Base-by-base conservation (phyloP, 30 jellyfish, hydroid and myxozoan genomes). In the Aurelia sp. region DNA sequence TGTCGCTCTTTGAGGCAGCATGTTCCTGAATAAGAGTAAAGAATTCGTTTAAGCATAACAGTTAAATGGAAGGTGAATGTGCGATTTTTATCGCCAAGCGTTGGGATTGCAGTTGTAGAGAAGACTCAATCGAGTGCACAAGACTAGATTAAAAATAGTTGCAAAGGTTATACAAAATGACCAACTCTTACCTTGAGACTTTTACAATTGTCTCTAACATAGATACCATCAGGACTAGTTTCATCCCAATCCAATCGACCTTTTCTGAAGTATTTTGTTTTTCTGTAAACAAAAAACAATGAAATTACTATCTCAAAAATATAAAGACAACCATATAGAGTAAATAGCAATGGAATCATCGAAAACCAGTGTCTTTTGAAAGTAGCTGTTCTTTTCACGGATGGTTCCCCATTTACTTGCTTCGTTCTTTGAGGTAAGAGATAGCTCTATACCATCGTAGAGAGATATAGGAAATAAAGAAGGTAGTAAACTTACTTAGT, bases 201-300 rank as follows among this genome's bases (percentile, higher is more conserved):
- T 48, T 59, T 85, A 89, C 99, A 94, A 33, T 94, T 90, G 59
- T 90, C 97, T 72, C 61, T 65, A 15, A 94, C 98, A 44, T 67
- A 94, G 52, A 70, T 71, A 24, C 97, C 97, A 66, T 94, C 98
- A 13, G 88, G 73, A 44, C 96, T 82, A 17, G 90, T 63, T 59
- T 72, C 87, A 85, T 94, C 92, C 97, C 97, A 90, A 78, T 94
- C 97, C 52, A 94, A 66, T 40, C 79, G 40, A 51, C 97, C 97
- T 60, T 90, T 86, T 41, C 90, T 89, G 68, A 94, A 94, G 82
- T 94, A 94, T 67, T 94, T 94, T 13, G 80, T 77, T 72, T 94
- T 94, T 60, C 99, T 94, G 73, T 4, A 82, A 60, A 67, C 61
- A 21, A 72, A 40, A 72, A 40, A 13, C n/a, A n/a, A n/a, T 0